Evolutionary conservation across 2,888 invertebrate species (phyloP).

Genomic region (Leucophenga maculata): DNA sequence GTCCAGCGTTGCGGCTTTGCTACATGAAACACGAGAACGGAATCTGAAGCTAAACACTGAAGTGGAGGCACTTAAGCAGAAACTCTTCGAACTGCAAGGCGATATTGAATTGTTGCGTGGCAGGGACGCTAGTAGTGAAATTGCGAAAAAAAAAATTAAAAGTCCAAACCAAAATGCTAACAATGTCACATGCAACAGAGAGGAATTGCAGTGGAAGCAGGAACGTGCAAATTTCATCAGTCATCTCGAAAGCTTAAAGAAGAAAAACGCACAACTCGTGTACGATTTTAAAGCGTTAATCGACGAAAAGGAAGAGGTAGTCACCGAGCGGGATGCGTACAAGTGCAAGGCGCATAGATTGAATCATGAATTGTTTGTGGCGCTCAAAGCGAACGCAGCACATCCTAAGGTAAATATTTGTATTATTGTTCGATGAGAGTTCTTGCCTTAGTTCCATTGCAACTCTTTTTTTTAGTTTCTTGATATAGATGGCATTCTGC

Average conservation of each 20-base stretch:
- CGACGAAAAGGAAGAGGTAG: constrained; percentile 89
- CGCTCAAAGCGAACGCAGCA: constrained; percentile 73
- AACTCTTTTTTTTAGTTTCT: constrained; percentile 72
- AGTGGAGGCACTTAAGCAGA: constrained; percentile 81
- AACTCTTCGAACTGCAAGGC: constrained; percentile 80
- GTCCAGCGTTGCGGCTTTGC: constrained; percentile 75
- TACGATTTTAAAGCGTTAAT: constrained; percentile 83
- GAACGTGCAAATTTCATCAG: constrained; percentile 70
- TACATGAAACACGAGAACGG: constrained; percentile 76
- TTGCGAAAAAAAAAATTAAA: constrained; percentile 11
- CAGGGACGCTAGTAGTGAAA: constrained; percentile 47
- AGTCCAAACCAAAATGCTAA: constrained; percentile 32
- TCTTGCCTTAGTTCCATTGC: too few species aligned
- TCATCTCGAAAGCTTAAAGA: constrained; percentile 69
- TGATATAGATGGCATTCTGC: constrained; percentile 84
- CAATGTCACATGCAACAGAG: constrained; percentile 40
- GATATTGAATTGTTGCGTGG: constrained; percentile 79
- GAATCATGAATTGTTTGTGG: constrained; percentile 84
- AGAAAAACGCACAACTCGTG: constrained; percentile 80
- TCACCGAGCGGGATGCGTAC: constrained; percentile 86
- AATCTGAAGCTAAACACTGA: constrained; percentile 75
- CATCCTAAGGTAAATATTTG: constrained; percentile 61
- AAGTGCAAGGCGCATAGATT: constrained; percentile 87
- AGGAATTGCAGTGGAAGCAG: constrained; percentile 67
- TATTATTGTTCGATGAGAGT: too few species aligned